phyloP scores from a whole-genome alignment of 2,113 vertebrate species.

The Paralichthys olivaceus region DNA sequence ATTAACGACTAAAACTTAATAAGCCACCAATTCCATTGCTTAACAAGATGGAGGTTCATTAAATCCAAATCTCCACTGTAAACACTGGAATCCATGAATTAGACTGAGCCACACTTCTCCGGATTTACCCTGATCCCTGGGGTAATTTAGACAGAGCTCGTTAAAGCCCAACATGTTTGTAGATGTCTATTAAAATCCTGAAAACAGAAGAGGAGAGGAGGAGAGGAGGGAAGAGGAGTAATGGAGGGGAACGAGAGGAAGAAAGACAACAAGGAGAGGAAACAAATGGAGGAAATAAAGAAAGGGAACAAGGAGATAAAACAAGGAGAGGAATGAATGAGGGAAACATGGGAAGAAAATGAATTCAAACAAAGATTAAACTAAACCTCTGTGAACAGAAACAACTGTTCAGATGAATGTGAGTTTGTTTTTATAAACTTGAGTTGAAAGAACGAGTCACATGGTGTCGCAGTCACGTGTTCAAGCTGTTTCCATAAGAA shows the following conservation, averaged over 20 bases:
- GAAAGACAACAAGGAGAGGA: neutral
- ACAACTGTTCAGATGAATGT: constrained; percentile 6
- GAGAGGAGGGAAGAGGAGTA: neutral
- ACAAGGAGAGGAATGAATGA: neutral
- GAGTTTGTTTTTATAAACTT: neutral
- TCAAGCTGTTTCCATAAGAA: too few relatives aligned
- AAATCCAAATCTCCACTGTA: constrained; percentile 63
- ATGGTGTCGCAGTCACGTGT: too few relatives aligned
- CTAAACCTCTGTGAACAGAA: constrained; percentile 20
- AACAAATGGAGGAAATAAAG: neutral
- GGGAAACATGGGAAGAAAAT: neutral
- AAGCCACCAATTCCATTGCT: constrained; percentile 36
- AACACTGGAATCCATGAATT: constrained; percentile 68
- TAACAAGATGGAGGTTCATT: constrained; percentile 59
- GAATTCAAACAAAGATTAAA: constrained; percentile 2
- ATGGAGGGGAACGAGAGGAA: neutral
- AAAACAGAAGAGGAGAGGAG: constrained; percentile 8
- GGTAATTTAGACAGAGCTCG: constrained; percentile 52
- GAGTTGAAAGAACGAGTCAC: too few relatives aligned
- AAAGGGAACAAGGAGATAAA: neutral
- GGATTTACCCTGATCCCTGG: constrained; percentile 54
- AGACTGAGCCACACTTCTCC: constrained; percentile 49
- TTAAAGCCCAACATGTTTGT: constrained; percentile 62
- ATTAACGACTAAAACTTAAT: constrained; percentile 47
- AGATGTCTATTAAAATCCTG: constrained; percentile 35